phyloP scores from a whole-genome alignment of 2,113 vertebrate genomes.

The Rhabdornis inornatus region DNA sequence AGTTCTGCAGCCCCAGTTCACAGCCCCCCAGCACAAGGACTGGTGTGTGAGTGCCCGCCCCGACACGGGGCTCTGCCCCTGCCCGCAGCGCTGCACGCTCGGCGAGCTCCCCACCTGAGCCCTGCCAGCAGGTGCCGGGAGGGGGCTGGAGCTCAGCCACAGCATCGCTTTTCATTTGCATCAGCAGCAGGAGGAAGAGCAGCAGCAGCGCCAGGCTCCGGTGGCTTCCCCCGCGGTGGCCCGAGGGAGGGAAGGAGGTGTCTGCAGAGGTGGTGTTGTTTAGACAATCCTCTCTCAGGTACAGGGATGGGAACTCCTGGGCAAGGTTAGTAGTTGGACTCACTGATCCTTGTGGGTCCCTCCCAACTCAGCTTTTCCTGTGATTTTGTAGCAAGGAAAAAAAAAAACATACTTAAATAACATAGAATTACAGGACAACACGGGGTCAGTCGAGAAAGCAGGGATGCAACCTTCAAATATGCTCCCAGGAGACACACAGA shows the following conservation, averaged over 20 bases:
- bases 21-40: neutral
- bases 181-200: neutral
- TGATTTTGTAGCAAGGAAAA: neutral
- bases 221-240: accelerated
- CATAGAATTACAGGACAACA: neutral
- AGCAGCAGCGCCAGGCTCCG: neutral
- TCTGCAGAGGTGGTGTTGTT: neutral
- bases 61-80: neutral
- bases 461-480: accelerated
- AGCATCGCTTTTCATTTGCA: neutral
- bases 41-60: neutral
- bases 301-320: neutral
- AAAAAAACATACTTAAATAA: too few relatives aligned
- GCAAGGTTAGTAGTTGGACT: neutral
- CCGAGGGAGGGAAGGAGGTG: neutral
- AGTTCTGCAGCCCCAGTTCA: neutral
- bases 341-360: neutral
- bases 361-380: neutral
- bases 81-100: neutral
- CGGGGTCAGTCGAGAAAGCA: accelerated
- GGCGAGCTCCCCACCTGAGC: neutral
- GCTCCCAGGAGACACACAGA: accelerated
- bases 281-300: neutral
- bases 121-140: neutral
- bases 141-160: neutral